Conservation (phyloP, 2,113 vertebrate genomes). For the Brienomyrus longianalis region DNA sequence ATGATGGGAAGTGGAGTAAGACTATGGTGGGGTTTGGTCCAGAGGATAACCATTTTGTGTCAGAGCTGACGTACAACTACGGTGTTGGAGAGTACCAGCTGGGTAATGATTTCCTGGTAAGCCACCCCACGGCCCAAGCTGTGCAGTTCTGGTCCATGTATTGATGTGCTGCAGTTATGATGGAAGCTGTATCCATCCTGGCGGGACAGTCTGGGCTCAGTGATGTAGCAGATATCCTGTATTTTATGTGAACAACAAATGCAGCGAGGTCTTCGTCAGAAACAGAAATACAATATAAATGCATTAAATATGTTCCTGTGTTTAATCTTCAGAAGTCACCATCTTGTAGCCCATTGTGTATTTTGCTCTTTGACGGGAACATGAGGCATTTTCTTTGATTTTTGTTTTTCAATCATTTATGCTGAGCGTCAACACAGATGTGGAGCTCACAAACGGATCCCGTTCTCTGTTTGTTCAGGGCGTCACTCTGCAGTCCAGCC, state of each 20-base stretch:
- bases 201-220: not conserved
- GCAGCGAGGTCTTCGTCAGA: not conserved
- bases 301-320: not conserved
- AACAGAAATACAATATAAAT: not conserved
- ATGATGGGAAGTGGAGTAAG: conserved; percentile 98
- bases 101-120: conserved; percentile 89
- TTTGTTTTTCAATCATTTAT: conserved; percentile 2
- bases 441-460: not conserved
- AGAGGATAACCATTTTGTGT: conserved; percentile 87
- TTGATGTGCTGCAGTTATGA: not conserved
- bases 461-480: conserved; percentile 59
- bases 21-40: conserved; percentile 94
- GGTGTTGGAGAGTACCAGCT: conserved; percentile 81
- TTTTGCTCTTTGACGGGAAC: not conserved
- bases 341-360: not conserved
- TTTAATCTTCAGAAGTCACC: not conserved
- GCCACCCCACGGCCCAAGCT: not conserved
- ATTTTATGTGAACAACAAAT: not conserved
- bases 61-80: conserved; percentile 93
- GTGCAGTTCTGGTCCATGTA: not conserved
- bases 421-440: not conserved
- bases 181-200: not conserved
- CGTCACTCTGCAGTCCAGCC: conserved; percentile 78
- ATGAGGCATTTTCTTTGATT: not conserved
- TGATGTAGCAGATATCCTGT: not conserved